These are phyloP conservation scores for Leptopilina myrica DNA, from an alignment of 2,888 invertebrate species.

Conservation along the genomic window DNA sequence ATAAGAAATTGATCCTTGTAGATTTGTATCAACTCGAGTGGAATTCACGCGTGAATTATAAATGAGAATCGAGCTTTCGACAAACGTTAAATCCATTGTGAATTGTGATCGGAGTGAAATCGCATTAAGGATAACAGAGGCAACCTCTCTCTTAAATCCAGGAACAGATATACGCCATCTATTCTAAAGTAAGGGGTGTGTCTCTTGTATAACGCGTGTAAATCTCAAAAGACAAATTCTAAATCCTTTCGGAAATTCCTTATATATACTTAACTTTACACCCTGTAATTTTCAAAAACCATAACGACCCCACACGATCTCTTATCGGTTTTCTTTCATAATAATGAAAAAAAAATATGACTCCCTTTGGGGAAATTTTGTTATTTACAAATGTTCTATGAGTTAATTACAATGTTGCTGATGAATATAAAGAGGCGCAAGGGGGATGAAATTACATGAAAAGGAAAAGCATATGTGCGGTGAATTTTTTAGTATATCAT, in stretches of 20 bases:
- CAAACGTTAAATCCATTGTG: slow-evolving; percentile 55
- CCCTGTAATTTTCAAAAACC: slow-evolving; percentile 39
- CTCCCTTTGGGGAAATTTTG: not conserved
- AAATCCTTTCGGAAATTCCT: slow-evolving; percentile 65
- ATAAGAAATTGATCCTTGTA: slow-evolving; percentile 30
- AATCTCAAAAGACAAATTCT: slow-evolving; percentile 66
- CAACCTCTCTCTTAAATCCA: slow-evolving; percentile 49
- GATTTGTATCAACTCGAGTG: slow-evolving; percentile 7
- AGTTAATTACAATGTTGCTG: not conserved
- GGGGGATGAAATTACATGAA: not conserved
- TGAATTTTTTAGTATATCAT: not conserved
- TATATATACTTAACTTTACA: slow-evolving; percentile 47
- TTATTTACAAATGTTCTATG: not conserved
- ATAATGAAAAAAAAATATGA: not conserved
- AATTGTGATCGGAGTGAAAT: slow-evolving; percentile 59
- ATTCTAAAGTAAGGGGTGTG: slow-evolving; percentile 60
- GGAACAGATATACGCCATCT: slow-evolving; percentile 56
- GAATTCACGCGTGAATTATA: slow-evolving; percentile 56
- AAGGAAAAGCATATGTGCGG: not conserved
- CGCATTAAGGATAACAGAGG: slow-evolving; percentile 58
- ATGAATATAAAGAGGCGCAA: no score
- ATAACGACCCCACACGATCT: slow-evolving; percentile 9
- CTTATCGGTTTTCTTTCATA: not conserved
- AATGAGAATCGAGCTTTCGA: slow-evolving; percentile 52
- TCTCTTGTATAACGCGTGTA: slow-evolving; percentile 56